A percentile compares a stretch with the other conserved stretches of the same genome.
Evolutionary conservation across 2,113 vertebrate genomes (phyloP).

Genomic region (Helogale parvula): DNA sequence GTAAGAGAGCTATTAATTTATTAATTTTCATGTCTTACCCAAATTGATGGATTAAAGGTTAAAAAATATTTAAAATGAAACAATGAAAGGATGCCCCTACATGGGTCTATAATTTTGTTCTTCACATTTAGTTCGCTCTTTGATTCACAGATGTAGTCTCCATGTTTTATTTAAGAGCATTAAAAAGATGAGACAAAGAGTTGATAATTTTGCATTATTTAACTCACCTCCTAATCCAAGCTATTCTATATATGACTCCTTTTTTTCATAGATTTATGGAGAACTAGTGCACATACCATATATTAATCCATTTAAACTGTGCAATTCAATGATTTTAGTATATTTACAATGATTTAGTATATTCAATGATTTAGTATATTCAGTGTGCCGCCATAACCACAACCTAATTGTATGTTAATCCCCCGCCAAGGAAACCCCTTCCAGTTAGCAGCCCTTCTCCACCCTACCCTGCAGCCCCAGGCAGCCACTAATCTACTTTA

Average conservation of each 20-base stretch:
- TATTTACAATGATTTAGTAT: neutral
- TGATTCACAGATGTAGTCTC: constrained; percentile 28
- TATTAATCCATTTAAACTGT: neutral
- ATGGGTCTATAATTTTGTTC: neutral
- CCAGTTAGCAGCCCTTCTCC: neutral
- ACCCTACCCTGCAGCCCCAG: neutral
- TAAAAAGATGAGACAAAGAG: neutral
- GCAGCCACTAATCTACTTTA: constrained; percentile 28
- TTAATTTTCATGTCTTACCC: constrained; percentile 46
- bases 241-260: neutral
- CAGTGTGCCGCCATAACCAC: neutral
- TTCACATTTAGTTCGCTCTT: constrained; percentile 31
- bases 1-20: constrained; percentile 50
- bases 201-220: constrained; percentile 34
- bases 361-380: too few relatives aligned
- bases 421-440: neutral
- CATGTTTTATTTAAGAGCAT: constrained; percentile 29
- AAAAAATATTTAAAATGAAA: constrained; percentile 43
- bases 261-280: neutral
- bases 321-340: neutral
- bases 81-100: constrained; percentile 2
- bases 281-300: neutral
- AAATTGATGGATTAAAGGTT: constrained; percentile 50
- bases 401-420: neutral
- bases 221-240: neutral